phyloP scores from a whole-genome alignment of 2,888 invertebrate species.

The Meganola albula region DNA sequence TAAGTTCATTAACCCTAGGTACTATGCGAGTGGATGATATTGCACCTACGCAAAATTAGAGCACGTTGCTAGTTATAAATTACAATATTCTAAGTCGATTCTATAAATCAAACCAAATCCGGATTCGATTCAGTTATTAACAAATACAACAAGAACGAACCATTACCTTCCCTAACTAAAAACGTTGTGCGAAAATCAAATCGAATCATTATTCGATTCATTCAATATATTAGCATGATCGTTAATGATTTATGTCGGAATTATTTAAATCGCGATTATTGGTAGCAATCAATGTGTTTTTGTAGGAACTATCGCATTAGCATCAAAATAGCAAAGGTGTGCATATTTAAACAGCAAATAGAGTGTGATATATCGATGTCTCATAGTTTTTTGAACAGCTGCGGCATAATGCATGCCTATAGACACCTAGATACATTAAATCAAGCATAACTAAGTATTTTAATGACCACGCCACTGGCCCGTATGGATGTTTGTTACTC shows the following conservation, averaged over 20 bases:
- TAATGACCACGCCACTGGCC: too few relatives aligned
- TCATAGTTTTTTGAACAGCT: too few relatives aligned
- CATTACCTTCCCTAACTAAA: slow-evolving; percentile 28
- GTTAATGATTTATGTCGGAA: slow-evolving; percentile 56
- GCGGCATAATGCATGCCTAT: too few relatives aligned
- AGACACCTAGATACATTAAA: too few relatives aligned
- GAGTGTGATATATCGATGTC: slow-evolving; percentile 34
- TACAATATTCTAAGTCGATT: slow-evolving; percentile 2
- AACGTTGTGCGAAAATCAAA: slow-evolving; percentile 21
- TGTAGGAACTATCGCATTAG: slow-evolving; percentile 44
- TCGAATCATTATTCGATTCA: slow-evolving; percentile 36
- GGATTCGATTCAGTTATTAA: slow-evolving; percentile 6
- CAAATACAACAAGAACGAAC: slow-evolving; percentile 12
- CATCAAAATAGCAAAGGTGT: slow-evolving; percentile 54
- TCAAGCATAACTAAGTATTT: too few relatives aligned
- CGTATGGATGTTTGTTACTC: too few relatives aligned
- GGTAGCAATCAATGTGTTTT: slow-evolving; percentile 54
- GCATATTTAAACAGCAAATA: slow-evolving; percentile 22
- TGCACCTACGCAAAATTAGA: too few relatives aligned
- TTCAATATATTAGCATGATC: slow-evolving; percentile 46
- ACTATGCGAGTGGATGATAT: too few relatives aligned
- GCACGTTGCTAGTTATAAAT: too few relatives aligned
- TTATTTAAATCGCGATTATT: slow-evolving; percentile 56
- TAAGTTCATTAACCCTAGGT: too few relatives aligned
- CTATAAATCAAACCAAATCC: slow-evolving; percentile 14